Evolutionary conservation across 2,113 vertebrate genomes (phyloP), one percentile per base, ranked within the genome.

Genomic region (Saiga tatarica): DNA sequence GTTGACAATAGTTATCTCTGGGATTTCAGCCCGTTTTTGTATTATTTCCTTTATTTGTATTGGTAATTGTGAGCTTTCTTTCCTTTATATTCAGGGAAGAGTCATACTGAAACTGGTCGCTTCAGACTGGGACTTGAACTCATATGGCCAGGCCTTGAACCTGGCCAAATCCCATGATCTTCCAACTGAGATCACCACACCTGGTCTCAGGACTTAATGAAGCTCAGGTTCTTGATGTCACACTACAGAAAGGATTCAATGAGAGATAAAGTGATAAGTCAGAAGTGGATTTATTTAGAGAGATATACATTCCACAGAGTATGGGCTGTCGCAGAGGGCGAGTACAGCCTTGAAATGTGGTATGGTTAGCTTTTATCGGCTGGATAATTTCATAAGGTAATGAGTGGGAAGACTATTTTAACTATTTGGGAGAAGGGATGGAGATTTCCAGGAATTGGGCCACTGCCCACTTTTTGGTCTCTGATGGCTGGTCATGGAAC

Each of bases 91-190:
- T 50, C 81, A 57, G 25, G 39, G 45, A 33, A 10, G 25, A 81
- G 55, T 47, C 55, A 79, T 7, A 28, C 28, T 76, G 39, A 76
- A 76, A 15, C 71, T 0, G 0, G 26, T 76, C 3, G 1, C 71
- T 42, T 76, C 39, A 76, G 71, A 76, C 5, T 76, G 39, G 71
- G 23, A 42, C 71, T 76, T 76, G 23, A 76, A 76, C 39, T 42
- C 71, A 26, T 26, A 42, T 7, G 39, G 12, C 36, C 36, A 14
- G 71, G 36, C 71, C 21, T 74, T 74, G 71, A 74, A 74, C 71
- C 71, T 2, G 71, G 21, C 39, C 71, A 76, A 4, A 76, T 42
- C 71, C 71, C 39, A 26, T 15, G 39, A 76, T 42, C 71, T 76
- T 76, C 71, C 71, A 42, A 15, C 23, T 76, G 39, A 76, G 71